Evolutionary conservation across 2,113 vertebrate species (phyloP), one percentile per base, ranked within the genome.

Genomic region (Xiphorhynchus elegans): DNA sequence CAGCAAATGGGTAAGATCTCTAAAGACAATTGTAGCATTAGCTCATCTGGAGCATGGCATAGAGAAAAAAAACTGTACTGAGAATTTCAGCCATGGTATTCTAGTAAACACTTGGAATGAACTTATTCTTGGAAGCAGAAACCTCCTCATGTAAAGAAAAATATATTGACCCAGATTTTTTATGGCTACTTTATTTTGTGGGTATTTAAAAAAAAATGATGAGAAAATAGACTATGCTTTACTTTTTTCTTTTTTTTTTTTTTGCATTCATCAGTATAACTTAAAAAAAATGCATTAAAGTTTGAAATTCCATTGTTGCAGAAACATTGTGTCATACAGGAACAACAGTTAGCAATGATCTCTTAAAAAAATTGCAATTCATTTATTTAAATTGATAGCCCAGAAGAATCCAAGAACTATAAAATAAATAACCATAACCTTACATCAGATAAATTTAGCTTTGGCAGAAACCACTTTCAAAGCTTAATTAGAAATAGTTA

Each of bases 21-120:
- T 25, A 18, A 62, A 82, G 47, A 11, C 37, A 5, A 6, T 17
- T 50, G 42, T 29, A 66, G 9, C 39, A 39, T 60, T 62, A 62
- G 4, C 17, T 89, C 11, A 6, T 19, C 40, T 44, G 24, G 9
- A 37, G 28, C 2, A 1, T 50, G n/a, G n/a, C 1, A 1, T 2
- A 1, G 3, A 63, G 35, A 31, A 49, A 46, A 62, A 18, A 18
- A n/a, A 26, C 3, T 6, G 0, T 35, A 7, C 28, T n/a, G 25
- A 55, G 4, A 10, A 14, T 67, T 87, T 91, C 39, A 66, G 14
- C 11, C 9, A 3, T 3, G 6, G 5, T 37, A 10, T 29, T 73
- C 26, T 15, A 26, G 17, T 16, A 64, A 88, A 60, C 4, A 20
- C 1, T 4, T n/a, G 26, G 56, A 59, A 46, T 16, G 10, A 87